These are phyloP conservation scores for Tachina lurida DNA, from an alignment of 2,888 invertebrate genomes.

Conservation along the genomic window DNA sequence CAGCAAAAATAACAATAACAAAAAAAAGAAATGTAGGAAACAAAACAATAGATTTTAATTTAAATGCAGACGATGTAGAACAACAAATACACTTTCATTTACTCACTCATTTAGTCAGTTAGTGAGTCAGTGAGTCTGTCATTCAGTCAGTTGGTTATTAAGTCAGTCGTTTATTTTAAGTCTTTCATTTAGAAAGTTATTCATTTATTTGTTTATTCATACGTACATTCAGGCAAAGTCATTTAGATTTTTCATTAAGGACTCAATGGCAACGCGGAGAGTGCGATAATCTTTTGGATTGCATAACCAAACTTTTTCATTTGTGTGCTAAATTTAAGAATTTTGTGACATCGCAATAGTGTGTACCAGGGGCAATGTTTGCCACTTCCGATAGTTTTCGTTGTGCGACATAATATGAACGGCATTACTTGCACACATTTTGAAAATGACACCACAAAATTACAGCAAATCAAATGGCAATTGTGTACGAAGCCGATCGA, in stretches of 20 bases:
- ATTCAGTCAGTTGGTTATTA: constrained; percentile 11
- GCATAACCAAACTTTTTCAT: no score
- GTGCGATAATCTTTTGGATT: not conserved
- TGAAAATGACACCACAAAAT: no score
- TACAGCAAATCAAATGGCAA: no score
- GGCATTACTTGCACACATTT: no score
- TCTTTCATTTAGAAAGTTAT: constrained; percentile 12
- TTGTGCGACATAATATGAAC: no score
- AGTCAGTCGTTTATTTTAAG: constrained; percentile 13
- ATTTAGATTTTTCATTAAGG: constrained; percentile 42
- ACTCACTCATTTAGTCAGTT: constrained; percentile 14
- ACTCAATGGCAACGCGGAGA: not conserved
- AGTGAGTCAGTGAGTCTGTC: constrained; percentile 6
- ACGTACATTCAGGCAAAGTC: constrained; percentile 10
- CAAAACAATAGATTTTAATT: constrained; percentile 57
- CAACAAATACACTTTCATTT: constrained; percentile 53
- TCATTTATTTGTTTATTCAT: constrained; percentile 32
- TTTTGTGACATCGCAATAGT: no score
- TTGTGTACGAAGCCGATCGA: no score
- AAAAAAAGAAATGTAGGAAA: constrained; percentile 19
- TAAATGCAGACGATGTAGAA: constrained; percentile 52
- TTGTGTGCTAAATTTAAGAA: no score
- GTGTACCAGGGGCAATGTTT: no score
- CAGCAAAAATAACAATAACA: not conserved
- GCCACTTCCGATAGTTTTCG: no score